A percentile compares a stretch with the other conserved stretches of the same genome.
Conservation (phyloP, 2,888 invertebrate genomes). For the Eristalinus aeneus region DNA sequence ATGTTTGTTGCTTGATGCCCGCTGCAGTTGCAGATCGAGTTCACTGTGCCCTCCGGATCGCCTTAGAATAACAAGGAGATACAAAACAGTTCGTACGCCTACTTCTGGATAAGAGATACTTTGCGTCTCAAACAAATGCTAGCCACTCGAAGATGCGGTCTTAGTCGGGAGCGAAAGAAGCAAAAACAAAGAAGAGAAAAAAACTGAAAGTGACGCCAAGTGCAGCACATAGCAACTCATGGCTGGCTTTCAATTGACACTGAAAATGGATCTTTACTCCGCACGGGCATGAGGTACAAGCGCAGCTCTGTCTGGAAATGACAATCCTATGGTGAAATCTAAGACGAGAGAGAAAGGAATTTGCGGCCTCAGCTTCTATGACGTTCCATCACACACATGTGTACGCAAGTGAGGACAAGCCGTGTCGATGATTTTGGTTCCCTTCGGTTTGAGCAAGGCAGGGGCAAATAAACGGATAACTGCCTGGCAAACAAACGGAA, state of each 20-base stretch:
- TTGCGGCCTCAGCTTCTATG: constrained; percentile 45
- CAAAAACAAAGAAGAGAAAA: not conserved
- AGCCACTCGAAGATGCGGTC: not conserved
- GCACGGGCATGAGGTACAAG: not conserved
- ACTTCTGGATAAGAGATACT: not conserved
- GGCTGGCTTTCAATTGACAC: constrained; percentile 54
- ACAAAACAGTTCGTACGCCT: not conserved
- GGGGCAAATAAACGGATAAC: not conserved
- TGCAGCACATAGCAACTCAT: constrained; percentile 29
- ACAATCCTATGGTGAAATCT: constrained; percentile 59
- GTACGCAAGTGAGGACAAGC: not conserved
- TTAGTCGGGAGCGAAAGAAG: not conserved
- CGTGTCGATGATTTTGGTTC: not conserved
- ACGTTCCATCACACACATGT: constrained; percentile 11
- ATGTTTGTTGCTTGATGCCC: not conserved
- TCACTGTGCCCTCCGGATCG: constrained; percentile 24
- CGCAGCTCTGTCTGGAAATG: constrained; percentile 9
- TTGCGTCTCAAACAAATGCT: constrained; percentile 16
- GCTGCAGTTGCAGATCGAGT: not conserved
- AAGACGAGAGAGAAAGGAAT: constrained; percentile 62
- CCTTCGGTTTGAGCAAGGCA: not conserved
- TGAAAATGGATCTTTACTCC: constrained; percentile 45
- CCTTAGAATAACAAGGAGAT: constrained; percentile 38
- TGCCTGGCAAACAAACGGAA: constrained; percentile 13
- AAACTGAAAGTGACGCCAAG: constrained; percentile 58